These are phyloP conservation scores for Zaprionus ghesquierei DNA, from an alignment of 1,140 invertebrate genomes.

Conservation along the genomic window DNA sequence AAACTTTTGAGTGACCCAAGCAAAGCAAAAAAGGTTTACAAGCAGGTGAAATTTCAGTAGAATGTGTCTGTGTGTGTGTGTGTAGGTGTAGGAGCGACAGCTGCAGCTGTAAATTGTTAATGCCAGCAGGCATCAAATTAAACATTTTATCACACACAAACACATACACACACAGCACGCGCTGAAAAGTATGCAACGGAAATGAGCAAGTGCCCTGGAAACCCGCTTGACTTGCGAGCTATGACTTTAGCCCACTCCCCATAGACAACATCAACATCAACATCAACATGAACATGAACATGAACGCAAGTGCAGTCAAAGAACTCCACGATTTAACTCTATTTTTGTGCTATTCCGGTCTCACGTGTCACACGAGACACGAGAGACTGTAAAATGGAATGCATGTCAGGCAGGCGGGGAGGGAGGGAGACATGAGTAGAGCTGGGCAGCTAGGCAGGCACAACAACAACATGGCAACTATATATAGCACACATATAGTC, in stretches of 20 bases:
- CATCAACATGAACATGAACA: neutral
- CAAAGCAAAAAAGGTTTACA: slow-evolving; percentile 1
- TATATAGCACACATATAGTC: slow-evolving; percentile 34
- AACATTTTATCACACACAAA: slow-evolving; percentile 41
- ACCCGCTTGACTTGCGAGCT: neutral
- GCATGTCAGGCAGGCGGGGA: slow-evolving; percentile 40
- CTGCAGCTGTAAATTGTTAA: slow-evolving; percentile 61
- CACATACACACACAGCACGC: neutral
- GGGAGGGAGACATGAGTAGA: neutral
- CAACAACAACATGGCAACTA: slow-evolving; percentile 42
- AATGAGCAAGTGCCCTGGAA: slow-evolving; percentile 38
- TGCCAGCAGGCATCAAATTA: slow-evolving; percentile 61
- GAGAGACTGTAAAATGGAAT: slow-evolving; percentile 33
- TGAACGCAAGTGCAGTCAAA: slow-evolving; percentile 17
- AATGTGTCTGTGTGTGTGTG: slow-evolving; percentile 3
- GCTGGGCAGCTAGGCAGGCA: neutral
- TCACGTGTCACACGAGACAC: slow-evolving; percentile 14
- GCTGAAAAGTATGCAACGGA: slow-evolving; percentile 59
- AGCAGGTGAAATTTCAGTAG: slow-evolving; percentile 22
- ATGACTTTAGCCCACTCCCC: neutral
- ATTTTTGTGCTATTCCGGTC: slow-evolving; percentile 3
- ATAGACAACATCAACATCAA: neutral
- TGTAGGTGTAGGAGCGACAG: slow-evolving; percentile 22
- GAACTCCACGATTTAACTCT: slow-evolving; percentile 6
- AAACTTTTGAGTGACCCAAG: neutral